A percentile compares a stretch with the other conserved stretches of the same genome.
These are phyloP conservation scores for Betta splendens DNA, from an alignment of 2,797 vertebrate genomes.

Conservation along the genomic window DNA sequence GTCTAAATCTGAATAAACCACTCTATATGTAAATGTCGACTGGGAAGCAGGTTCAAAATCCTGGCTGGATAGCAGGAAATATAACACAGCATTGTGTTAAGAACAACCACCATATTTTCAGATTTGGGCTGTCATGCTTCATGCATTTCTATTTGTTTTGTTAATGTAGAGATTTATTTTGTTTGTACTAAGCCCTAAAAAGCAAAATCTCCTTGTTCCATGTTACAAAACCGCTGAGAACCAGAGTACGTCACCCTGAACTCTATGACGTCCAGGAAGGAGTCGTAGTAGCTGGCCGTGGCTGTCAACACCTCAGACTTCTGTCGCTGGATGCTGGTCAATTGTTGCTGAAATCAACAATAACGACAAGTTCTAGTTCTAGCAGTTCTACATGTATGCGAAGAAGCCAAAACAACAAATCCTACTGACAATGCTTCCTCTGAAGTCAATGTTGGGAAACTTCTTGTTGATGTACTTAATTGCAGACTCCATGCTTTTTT, in stretches of 20 bases:
- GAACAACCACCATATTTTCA: neutral
- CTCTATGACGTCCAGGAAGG: constrained; percentile 94
- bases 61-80: neutral
- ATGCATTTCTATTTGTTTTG: neutral
- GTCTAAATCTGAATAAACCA: constrained; percentile 37
- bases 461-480: constrained; percentile 95
- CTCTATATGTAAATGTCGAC: constrained; percentile 64
- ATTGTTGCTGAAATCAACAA: constrained; percentile 83
- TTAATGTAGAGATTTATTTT: neutral
- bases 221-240: neutral
- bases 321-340: constrained; percentile 88
- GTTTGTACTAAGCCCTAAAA: neutral
- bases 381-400: neutral
- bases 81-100: neutral
- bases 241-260: constrained; percentile 86
- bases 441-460: constrained; percentile 90
- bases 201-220: neutral
- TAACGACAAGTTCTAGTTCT: no score
- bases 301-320: constrained; percentile 83
- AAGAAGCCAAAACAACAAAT: neutral
- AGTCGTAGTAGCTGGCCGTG: constrained; percentile 85
- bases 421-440: constrained; percentile 78
- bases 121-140: constrained; percentile 5
- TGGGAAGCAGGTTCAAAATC: constrained; percentile 27
- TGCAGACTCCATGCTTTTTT: constrained; percentile 88